These are phyloP conservation scores for Alectura lathami DNA, from an alignment of 2,113 vertebrate genomes.

Conservation along the genomic window DNA sequence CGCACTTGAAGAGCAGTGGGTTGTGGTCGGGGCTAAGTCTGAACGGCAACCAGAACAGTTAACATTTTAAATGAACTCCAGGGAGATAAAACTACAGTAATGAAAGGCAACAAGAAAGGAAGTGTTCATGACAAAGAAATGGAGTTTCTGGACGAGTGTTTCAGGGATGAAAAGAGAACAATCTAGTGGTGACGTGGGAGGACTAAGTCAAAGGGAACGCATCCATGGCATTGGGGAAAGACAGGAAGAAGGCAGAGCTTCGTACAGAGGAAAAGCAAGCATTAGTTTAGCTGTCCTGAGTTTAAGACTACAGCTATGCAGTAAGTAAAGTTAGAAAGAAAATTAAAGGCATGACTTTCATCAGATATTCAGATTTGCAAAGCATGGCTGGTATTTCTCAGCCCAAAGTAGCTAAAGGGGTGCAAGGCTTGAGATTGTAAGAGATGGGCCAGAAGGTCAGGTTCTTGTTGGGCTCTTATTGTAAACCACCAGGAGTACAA, in stretches of 20 bases:
- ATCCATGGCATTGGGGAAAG: background rate
- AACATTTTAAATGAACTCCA: background rate
- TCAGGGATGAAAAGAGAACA: background rate
- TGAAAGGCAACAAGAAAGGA: background rate
- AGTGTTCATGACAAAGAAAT: background rate
- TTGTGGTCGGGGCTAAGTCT: background rate
- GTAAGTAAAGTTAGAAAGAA: background rate
- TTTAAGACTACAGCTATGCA: background rate
- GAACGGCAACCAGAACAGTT: background rate
- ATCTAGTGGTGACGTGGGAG: background rate
- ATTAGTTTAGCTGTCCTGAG: background rate
- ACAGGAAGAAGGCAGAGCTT: background rate
- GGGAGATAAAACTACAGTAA: background rate
- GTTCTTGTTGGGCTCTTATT: background rate
- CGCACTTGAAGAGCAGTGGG: background rate
- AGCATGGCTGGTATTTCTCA: background rate
- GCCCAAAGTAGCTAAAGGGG: background rate
- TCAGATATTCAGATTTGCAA: background rate
- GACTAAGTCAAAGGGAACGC: background rate
- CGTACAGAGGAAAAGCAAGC: background rate
- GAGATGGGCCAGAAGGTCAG: background rate
- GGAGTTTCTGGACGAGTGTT: accelerated
- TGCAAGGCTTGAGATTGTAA: background rate
- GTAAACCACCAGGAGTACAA: background rate
- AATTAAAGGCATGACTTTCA: background rate